Percentiles rank a stretch among this genome's conserved stretches.
phyloP scores from a whole-genome alignment of 2,888 invertebrate genomes.

The Apocheima hispidaria region DNA sequence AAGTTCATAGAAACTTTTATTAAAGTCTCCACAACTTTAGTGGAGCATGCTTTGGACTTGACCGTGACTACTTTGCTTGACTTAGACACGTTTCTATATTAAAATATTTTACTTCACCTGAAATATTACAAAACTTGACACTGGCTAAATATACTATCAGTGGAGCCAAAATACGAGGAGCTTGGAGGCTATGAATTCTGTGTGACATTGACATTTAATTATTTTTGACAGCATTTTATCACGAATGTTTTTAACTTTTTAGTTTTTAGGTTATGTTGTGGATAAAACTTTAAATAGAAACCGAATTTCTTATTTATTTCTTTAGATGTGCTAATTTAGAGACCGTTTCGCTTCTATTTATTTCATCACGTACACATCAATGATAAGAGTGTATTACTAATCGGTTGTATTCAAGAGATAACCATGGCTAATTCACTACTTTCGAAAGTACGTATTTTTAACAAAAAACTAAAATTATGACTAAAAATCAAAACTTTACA shows the following conservation, averaged over 20 bases:
- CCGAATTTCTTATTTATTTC: neutral
- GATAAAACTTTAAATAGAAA: neutral
- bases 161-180: too few relatives aligned
- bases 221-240: neutral
- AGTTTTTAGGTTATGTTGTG: neutral
- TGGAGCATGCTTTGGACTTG: neutral
- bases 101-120: too few relatives aligned
- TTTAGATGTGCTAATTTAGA: neutral
- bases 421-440: slow-evolving; percentile 68
- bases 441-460: slow-evolving; percentile 57
- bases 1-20: neutral
- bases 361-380: neutral
- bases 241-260: neutral
- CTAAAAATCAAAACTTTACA: neutral
- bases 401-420: neutral
- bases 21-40: neutral
- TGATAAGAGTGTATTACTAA: neutral
- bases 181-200: too few relatives aligned
- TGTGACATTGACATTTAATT: neutral
- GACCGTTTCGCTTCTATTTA: neutral
- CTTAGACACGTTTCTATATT: too few relatives aligned
- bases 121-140: too few relatives aligned
- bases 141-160: too few relatives aligned
- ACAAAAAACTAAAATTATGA: neutral
- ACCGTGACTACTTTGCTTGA: neutral